These are phyloP conservation scores for Willowsia nigromaculata DNA, from an alignment of 2,888 invertebrate species.

Conservation along the genomic window DNA sequence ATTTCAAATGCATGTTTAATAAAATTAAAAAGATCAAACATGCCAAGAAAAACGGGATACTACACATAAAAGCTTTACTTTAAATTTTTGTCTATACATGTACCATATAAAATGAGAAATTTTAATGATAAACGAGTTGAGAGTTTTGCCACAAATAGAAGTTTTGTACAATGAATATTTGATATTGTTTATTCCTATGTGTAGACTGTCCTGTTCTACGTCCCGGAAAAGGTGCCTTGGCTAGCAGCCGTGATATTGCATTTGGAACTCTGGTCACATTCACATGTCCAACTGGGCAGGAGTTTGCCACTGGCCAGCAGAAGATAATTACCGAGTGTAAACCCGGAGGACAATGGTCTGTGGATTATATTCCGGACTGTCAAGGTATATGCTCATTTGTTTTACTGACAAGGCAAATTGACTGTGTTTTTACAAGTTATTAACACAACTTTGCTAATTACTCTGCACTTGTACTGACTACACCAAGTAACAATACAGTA, in stretches of 20 bases:
- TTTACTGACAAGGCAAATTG: no score
- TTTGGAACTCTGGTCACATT: constrained; percentile 94
- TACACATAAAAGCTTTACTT: no score
- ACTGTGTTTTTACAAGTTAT: not conserved
- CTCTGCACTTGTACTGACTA: not conserved
- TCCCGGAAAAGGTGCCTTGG: constrained; percentile 92
- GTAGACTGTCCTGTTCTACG: constrained; percentile 91
- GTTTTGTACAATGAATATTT: not conserved
- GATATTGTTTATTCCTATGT: not conserved
- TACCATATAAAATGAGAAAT: no score
- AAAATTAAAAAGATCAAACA: no score
- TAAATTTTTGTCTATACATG: no score
- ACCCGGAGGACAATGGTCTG: constrained; percentile 95
- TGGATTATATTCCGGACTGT: constrained; percentile 94
- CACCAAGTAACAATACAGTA: not conserved
- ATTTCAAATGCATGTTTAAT: no score
- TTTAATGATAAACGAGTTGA: not conserved
- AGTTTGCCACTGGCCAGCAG: constrained; percentile 93
- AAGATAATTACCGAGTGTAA: constrained; percentile 92
- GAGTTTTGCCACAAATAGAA: not conserved
- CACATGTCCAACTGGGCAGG: constrained; percentile 95
- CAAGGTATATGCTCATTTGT: constrained; percentile 90
- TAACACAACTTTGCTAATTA: constrained; percentile 28
- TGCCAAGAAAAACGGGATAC: no score
- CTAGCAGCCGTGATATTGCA: constrained; percentile 94